A percentile compares a stretch with the other conserved stretches of the same genome.
Conservation (phyloP, 2,113 vertebrate genomes). For the Microcebus lehilahytsara region DNA sequence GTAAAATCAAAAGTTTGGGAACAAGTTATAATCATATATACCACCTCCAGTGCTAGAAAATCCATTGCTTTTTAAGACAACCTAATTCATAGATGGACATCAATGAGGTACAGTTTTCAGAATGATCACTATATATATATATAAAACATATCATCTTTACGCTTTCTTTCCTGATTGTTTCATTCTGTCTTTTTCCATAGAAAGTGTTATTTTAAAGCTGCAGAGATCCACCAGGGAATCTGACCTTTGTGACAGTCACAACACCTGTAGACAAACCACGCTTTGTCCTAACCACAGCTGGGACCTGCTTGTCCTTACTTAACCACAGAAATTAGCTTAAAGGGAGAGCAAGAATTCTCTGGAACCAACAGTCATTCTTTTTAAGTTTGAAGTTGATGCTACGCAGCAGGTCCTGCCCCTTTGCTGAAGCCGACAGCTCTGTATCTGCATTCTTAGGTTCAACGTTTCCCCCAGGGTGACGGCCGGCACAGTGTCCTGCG, state of each 20-base stretch:
- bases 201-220: background rate
- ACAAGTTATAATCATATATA: background rate
- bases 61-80: background rate
- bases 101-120: background rate
- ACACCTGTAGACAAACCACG: background rate
- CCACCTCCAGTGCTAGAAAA: background rate
- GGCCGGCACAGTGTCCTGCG: rapidly evolving
- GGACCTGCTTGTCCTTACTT: background rate
- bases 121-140: background rate
- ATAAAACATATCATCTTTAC: background rate
- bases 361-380: background rate
- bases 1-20: background rate
- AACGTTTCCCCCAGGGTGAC: rapidly evolving
- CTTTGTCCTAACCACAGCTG: background rate
- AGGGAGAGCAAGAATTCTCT: background rate
- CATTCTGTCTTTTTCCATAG: background rate
- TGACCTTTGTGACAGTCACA: background rate
- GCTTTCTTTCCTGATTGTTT: background rate
- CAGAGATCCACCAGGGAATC: background rate
- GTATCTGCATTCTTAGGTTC: background rate
- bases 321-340: background rate
- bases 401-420: background rate
- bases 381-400: background rate
- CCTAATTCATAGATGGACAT: background rate
- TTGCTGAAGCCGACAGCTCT: background rate